A percentile compares a stretch with the other conserved stretches of the same genome.
phyloP scores from a whole-genome alignment of 2,888 invertebrate genomes.

The Chironomus tentans region DNA sequence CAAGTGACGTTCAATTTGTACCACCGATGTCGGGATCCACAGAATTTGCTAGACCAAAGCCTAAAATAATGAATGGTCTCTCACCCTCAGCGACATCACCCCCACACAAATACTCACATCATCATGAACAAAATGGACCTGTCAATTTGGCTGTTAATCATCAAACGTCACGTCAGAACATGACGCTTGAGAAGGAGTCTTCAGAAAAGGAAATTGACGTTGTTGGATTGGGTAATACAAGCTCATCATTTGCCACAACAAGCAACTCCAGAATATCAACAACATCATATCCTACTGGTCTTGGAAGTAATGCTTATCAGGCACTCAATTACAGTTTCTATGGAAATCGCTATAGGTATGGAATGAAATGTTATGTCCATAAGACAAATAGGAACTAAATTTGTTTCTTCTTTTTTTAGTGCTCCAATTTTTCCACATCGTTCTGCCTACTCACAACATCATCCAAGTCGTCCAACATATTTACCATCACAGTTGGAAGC shows the following conservation, averaged over 20 bases:
- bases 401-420: neutral
- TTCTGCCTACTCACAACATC: constrained; percentile 18
- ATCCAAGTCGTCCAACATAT: constrained; percentile 30
- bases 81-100: constrained; percentile 13
- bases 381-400: neutral
- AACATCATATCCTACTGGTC: neutral
- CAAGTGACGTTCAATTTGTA: neutral
- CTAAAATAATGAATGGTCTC: constrained; percentile 29
- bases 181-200: constrained; percentile 1
- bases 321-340: constrained; percentile 24
- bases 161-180: constrained; percentile 30
- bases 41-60: constrained; percentile 35
- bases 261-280: constrained; percentile 6
- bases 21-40: constrained; percentile 32
- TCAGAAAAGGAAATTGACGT: constrained; percentile 22
- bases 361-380: neutral
- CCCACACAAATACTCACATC: constrained; percentile 29
- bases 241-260: constrained; percentile 1
- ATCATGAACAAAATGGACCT: constrained; percentile 32
- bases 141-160: constrained; percentile 33
- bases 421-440: constrained; percentile 14
- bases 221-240: constrained; percentile 5
- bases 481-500: constrained; percentile 30
- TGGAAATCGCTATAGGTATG: constrained; percentile 25
- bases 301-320: constrained; percentile 22